Conservation (phyloP, 2,888 invertebrate species). For the Agelastica alni region DNA sequence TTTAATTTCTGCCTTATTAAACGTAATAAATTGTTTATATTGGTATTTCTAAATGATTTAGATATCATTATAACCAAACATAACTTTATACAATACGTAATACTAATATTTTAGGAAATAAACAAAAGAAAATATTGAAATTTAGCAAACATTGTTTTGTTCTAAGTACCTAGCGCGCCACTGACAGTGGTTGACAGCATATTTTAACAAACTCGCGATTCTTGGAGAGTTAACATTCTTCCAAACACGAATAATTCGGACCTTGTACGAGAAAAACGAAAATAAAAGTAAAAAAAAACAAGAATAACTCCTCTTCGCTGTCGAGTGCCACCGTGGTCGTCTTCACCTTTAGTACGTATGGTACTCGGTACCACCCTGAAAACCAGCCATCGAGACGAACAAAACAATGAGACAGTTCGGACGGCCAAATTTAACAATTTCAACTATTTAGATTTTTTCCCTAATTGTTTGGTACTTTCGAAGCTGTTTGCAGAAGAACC, state of each 20-base stretch:
- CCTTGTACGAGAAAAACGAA: conserved; percentile 11
- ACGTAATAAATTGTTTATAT: too few species aligned
- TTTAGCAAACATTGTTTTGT: too few species aligned
- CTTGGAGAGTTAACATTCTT: conserved; percentile 53
- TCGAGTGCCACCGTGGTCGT: conserved; percentile 55
- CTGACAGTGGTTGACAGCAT: conserved; percentile 10
- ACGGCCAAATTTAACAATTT: conserved; percentile 28
- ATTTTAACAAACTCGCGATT: conserved; percentile 41
- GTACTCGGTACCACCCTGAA: conserved; percentile 47
- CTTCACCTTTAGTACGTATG: conserved; percentile 47
- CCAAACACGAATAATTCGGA: conserved; percentile 56
- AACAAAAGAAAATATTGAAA: too few species aligned
- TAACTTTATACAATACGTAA: too few species aligned
- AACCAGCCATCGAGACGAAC: conserved; percentile 25
- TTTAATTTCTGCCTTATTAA: too few species aligned
- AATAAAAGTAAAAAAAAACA: conserved; percentile 54
- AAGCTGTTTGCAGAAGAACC: neutral
- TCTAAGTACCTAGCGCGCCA: too few species aligned
- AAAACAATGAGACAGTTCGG: conserved; percentile 28
- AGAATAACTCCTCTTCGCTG: conserved; percentile 51
- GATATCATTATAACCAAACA: too few species aligned
- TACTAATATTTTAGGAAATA: too few species aligned
- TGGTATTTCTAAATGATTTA: too few species aligned
- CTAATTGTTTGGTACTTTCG: conserved; percentile 23
- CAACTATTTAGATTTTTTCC: conserved; percentile 20